Evolutionary conservation across 2,797 vertebrate genomes (phyloP).

Genomic region (Phataginus tricuspis): DNA sequence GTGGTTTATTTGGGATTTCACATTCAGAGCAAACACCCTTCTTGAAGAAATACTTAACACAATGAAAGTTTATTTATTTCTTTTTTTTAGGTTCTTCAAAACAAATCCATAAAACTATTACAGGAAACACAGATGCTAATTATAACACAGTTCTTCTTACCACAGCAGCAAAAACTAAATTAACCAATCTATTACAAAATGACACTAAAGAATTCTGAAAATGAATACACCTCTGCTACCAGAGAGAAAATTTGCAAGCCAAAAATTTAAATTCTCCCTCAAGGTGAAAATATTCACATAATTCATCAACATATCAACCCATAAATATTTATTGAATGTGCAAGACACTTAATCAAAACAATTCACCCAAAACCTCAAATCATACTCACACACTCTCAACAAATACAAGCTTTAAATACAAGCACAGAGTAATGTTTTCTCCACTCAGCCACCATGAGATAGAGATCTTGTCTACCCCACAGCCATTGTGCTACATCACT

Average conservation of each 20-base stretch:
- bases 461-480: background rate
- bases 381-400: background rate
- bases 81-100: conserved; percentile 33
- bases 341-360: background rate
- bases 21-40: conserved; percentile 10
- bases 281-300: conserved; percentile 18
- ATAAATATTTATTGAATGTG: conserved; percentile 33
- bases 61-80: background rate
- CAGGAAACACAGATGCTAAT: conserved; percentile 41
- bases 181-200: conserved; percentile 17
- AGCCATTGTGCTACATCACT: background rate
- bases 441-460: background rate
- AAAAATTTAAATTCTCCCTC: background rate
- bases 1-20: background rate
- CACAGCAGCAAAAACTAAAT: conserved; percentile 30
- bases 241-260: background rate
- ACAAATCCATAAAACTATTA: conserved; percentile 39
- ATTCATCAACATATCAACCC: background rate
- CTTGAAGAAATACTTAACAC: conserved; percentile 58
- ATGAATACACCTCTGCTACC: background rate
- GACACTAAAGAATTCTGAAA: conserved; percentile 35
- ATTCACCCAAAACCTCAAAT: conserved; percentile 7
- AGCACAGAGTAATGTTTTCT: conserved; percentile 22
- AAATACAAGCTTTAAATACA: conserved; percentile 43
- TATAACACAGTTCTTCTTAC: conserved; percentile 31